Evolutionary conservation across 2,113 vertebrate genomes (phyloP).

Genomic region (Anoplopoma fimbria): DNA sequence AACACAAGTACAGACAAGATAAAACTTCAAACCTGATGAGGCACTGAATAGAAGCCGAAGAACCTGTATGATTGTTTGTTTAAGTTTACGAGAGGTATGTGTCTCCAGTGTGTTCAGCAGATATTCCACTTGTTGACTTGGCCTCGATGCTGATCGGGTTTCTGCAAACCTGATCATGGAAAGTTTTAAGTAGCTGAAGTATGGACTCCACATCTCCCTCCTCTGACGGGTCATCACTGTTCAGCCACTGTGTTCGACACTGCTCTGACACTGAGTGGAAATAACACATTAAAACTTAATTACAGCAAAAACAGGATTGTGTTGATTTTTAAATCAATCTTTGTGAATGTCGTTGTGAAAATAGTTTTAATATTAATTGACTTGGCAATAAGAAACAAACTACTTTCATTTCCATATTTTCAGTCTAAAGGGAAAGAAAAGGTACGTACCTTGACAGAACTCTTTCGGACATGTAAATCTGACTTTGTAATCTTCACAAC

Average conservation of each 20-base stretch:
- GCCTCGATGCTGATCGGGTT: constrained; percentile 62
- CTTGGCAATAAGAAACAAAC: not conserved
- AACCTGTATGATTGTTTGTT: not conserved
- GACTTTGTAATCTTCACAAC: constrained; percentile 59
- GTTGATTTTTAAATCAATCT: not conserved
- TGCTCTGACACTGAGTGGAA: constrained; percentile 29
- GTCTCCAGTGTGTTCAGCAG: constrained; percentile 29
- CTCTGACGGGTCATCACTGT: constrained; percentile 40
- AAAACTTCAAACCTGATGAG: not conserved
- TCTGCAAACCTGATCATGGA: constrained; percentile 58
- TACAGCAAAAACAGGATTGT: not conserved
- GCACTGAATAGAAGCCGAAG: not conserved
- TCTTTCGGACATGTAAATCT: constrained; percentile 63
- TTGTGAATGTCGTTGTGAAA: not conserved
- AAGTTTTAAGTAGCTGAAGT: constrained; percentile 41
- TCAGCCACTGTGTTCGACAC: constrained; percentile 69
- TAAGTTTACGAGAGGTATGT: constrained; percentile 58
- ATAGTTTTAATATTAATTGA: not conserved
- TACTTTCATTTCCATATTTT: not conserved
- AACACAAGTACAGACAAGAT: not conserved
- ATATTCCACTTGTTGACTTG: constrained; percentile 46
- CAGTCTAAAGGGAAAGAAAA: not conserved
- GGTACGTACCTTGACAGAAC: constrained; percentile 59
- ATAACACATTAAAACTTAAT: not conserved
- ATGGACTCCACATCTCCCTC: constrained; percentile 69